A percentile compares a stretch with the other conserved stretches of the same genome.
phyloP scores from a whole-genome alignment of 1,140 invertebrate species.

The Bombus pascuorum region DNA sequence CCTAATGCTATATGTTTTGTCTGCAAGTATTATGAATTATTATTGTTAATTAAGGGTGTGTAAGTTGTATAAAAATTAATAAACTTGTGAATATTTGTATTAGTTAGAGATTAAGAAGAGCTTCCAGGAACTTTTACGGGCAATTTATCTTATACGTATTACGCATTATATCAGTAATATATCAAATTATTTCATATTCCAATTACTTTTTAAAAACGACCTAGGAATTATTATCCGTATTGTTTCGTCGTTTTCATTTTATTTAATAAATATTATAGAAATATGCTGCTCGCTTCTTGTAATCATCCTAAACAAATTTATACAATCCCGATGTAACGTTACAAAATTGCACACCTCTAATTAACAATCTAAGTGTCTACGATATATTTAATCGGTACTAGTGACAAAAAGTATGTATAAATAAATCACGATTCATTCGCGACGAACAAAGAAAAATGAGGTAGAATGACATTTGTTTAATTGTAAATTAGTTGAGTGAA shows the following conservation, averaged over 20 bases:
- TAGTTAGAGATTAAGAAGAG: conserved; percentile 32
- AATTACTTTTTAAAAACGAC: conserved; percentile 45
- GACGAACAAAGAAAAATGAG: conserved; percentile 34
- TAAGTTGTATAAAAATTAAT: conserved; percentile 29
- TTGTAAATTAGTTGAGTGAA: conserved; percentile 66
- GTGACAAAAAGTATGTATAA: conserved; percentile 25
- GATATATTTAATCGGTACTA: conserved; percentile 39
- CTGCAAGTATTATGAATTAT: conserved; percentile 61
- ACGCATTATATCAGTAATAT: conserved; percentile 27
- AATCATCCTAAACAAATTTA: background rate
- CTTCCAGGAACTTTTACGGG: conserved; percentile 25
- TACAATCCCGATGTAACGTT: background rate
- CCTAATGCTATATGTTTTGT: conserved; percentile 70
- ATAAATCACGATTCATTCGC: conserved; percentile 39
- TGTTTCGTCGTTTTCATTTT: background rate
- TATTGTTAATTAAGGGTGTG: conserved; percentile 69
- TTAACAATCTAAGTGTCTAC: conserved; percentile 37
- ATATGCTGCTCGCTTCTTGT: background rate
- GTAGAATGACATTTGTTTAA: conserved; percentile 52
- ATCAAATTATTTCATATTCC: conserved; percentile 45
- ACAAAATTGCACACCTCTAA: conserved; percentile 48
- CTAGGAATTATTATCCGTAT: background rate
- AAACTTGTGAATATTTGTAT: conserved; percentile 12
- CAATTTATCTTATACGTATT: conserved; percentile 16
- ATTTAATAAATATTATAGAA: background rate